Conservation (phyloP, 2,888 invertebrate species). For the Phrixothrix hirtus region DNA sequence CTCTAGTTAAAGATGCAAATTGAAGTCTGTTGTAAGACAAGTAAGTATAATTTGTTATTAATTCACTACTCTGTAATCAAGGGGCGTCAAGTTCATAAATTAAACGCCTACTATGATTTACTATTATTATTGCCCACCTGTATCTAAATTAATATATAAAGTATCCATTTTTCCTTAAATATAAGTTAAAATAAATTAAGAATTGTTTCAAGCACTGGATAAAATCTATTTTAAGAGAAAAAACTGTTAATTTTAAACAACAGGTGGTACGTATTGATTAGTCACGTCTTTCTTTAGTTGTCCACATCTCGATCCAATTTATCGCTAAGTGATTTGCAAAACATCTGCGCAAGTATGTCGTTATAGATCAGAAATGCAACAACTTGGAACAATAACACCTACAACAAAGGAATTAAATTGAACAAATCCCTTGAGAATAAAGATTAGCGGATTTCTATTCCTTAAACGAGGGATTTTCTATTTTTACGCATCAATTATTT, state of each 20-base stretch:
- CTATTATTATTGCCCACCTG: slow-evolving; percentile 15
- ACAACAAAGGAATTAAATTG: slow-evolving; percentile 3
- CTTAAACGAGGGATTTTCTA: no score
- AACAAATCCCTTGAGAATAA: no score
- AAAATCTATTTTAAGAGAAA: no score
- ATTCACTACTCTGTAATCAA: slow-evolving; percentile 44
- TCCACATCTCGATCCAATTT: slow-evolving; percentile 21
- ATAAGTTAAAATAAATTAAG: no score
- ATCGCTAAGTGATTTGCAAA: slow-evolving; percentile 26
- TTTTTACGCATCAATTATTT: no score
- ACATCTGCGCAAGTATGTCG: slow-evolving; percentile 17
- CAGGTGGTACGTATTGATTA: slow-evolving; percentile 26
- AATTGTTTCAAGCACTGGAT: no score
- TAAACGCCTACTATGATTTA: slow-evolving; percentile 31
- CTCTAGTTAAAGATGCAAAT: slow-evolving; percentile 49
- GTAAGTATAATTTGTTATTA: slow-evolving; percentile 42
- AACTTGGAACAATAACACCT: slow-evolving; percentile 4
- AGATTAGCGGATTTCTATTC: no score
- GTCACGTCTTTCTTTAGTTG: slow-evolving; percentile 23
- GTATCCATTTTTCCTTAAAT: no score
- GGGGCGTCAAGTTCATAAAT: slow-evolving; percentile 38
- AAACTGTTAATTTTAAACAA: slow-evolving; percentile 12
- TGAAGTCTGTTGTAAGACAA: slow-evolving; percentile 47
- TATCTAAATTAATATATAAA: no score
- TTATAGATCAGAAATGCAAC: slow-evolving; percentile 5